phyloP scores from a whole-genome alignment of 2,113 vertebrate genomes.

The Cinclus mexicanus region DNA sequence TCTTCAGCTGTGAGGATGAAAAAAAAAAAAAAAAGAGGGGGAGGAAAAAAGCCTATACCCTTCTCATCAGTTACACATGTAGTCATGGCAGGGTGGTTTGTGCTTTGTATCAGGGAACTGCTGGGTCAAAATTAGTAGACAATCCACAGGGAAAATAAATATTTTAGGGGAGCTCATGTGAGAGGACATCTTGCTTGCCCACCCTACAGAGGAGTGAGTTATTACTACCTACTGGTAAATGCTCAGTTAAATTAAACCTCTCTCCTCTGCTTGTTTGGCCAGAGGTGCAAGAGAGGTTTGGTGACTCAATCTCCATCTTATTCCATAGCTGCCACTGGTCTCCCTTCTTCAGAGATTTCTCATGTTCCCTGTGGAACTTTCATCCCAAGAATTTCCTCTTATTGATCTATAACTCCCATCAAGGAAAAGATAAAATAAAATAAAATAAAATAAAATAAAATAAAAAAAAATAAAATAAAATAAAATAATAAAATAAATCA shows the following conservation, averaged over 20 bases:
- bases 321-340: neutral
- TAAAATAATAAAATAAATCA: neutral
- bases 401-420: neutral
- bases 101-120: neutral
- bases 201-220: neutral
- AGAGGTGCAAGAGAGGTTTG: neutral
- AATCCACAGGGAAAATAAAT: neutral
- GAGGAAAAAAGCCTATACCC: neutral
- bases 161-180: neutral
- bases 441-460: neutral
- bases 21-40: rapidly evolving
- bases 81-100: neutral
- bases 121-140: neutral
- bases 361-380: neutral
- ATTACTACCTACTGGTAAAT: neutral
- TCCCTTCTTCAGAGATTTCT: neutral
- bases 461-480: neutral
- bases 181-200: neutral
- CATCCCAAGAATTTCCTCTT: neutral
- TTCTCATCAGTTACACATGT: constrained; percentile 34
- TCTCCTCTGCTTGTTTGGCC: neutral
- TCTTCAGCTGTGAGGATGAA: neutral
- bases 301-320: neutral
- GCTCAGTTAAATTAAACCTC: neutral
- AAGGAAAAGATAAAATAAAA: neutral